Percentiles rank a stretch among this genome's conserved stretches.
These are phyloP conservation scores for Cylindroiulus punctatus DNA, from an alignment of 2,888 invertebrate species.

Conservation along the genomic window DNA sequence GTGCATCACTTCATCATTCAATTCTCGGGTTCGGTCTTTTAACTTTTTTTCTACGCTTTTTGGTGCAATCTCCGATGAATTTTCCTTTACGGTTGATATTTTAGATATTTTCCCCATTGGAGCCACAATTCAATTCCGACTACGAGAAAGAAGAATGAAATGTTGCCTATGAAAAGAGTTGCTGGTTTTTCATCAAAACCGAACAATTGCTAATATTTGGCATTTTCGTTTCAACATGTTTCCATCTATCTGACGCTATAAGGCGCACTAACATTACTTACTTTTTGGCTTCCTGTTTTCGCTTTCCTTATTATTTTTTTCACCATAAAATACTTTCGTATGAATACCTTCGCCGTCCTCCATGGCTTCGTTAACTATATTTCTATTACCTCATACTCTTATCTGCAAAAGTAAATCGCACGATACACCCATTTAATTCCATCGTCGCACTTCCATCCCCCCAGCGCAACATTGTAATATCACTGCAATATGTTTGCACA, in stretches of 20 bases:
- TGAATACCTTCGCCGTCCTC: not conserved
- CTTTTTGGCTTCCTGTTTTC: conserved; percentile 44
- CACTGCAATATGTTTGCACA: conserved; percentile 43
- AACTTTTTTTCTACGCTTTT: not conserved
- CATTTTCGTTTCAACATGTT: conserved; percentile 39
- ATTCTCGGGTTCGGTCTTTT: conserved; percentile 3
- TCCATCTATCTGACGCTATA: not conserved
- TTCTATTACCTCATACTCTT: conserved; percentile 39
- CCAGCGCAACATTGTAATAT: not conserved
- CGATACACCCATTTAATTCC: conserved; percentile 8
- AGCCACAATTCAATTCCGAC: conserved; percentile 2
- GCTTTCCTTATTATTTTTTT: conserved; percentile 24
- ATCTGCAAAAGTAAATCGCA: conserved; percentile 28
- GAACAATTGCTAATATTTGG: conserved; percentile 30
- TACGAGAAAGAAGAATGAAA: not conserved
- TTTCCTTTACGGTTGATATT: not conserved
- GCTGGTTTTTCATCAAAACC: conserved; percentile 14
- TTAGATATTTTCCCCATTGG: conserved; percentile 19
- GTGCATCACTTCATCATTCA: conserved; percentile 20
- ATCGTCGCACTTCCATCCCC: conserved; percentile 25
- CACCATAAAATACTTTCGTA: not conserved
- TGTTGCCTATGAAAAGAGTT: conserved; percentile 22
- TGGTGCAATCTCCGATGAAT: conserved; percentile 17
- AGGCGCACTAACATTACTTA: conserved; percentile 7
- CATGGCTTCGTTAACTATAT: conserved; percentile 40